Base-by-base conservation (phyloP, 2,888 invertebrate genomes). In the Latrodectus hesperus region DNA sequence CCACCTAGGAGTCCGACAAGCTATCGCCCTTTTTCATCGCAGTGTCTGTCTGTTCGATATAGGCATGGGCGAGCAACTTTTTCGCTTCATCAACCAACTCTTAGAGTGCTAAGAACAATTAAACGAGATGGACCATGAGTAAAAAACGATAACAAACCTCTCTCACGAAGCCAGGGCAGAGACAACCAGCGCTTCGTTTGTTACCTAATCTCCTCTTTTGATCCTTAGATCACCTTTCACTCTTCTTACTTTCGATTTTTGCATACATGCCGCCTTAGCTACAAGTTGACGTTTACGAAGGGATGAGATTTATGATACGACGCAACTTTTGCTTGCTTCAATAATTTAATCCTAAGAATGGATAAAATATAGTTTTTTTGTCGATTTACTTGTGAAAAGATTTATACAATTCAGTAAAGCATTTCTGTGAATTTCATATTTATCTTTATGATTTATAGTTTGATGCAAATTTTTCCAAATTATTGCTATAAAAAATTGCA, bases 141-240 rank as follows among this genome's bases (percentile, higher is more conserved):
- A n/a, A 55, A 49, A 64, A 51, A n/a, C 53, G 67, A 76, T 70
- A 52, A n/a, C 49, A 52, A 22, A n/a, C 16, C 67, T n/a, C 17
- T 67, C 67, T 8, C 11, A 14, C 55, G 11, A 55, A 60, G 60
- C 79, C 22, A 11, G 8, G 49, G 60, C 55, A 51, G 49, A 53
- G 10, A 16, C 80, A 81, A 49, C 70, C 76, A 67, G 81, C 67
- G 67, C 65, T 12, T 17, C 26, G 70, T 17, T n/a, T 26, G 79
- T 85, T 75, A 79, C 75, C 38, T 68, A 80, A 74, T 73, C 60
- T 17, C 55, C 17, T 49, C 55, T 49, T 55, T 49, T 12, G 16
- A 60, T 74, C 16, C 79, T 75, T 74, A 26, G 26, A 38, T 74
- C 79, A 70, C 85, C 79, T 79, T 84, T 84, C 78, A 73, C 84